A percentile compares a stretch with the other conserved stretches of the same genome.
Conservation (phyloP, 2,797 vertebrate genomes). For the Peromyscus eremicus region DNA sequence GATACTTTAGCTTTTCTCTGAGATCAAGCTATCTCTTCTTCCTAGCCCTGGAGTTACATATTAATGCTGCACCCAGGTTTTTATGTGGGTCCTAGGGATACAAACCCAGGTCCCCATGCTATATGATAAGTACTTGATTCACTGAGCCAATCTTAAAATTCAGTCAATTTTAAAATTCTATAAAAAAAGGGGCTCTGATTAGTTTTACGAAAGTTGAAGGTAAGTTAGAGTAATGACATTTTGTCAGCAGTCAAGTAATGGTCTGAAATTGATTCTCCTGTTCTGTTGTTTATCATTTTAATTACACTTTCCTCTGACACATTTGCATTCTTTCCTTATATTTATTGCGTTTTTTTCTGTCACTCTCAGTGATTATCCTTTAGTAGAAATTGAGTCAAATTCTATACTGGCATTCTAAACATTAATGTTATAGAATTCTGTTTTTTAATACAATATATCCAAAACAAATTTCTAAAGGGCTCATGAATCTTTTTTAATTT, state of each 20-base stretch:
- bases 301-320: background rate
- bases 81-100: background rate
- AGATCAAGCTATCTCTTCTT: background rate
- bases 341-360: background rate
- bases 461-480: background rate
- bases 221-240: background rate
- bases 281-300: background rate
- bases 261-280: background rate
- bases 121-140: background rate
- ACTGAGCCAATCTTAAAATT: background rate
- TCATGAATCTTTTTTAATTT: background rate
- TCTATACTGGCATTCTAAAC: slow-evolving; percentile 3
- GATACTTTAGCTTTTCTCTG: background rate
- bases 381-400: slow-evolving; percentile 43
- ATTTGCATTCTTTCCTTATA: slow-evolving; percentile 21
- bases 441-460: background rate
- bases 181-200: background rate
- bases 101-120: background rate
- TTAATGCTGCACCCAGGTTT: background rate
- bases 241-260: background rate
- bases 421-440: background rate
- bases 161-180: background rate
- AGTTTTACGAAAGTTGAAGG: background rate
- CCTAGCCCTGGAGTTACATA: background rate
- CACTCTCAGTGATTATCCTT: slow-evolving; percentile 8